These are phyloP conservation scores for Strix uralensis DNA, from an alignment of 2,113 vertebrate genomes.

Conservation along the genomic window DNA sequence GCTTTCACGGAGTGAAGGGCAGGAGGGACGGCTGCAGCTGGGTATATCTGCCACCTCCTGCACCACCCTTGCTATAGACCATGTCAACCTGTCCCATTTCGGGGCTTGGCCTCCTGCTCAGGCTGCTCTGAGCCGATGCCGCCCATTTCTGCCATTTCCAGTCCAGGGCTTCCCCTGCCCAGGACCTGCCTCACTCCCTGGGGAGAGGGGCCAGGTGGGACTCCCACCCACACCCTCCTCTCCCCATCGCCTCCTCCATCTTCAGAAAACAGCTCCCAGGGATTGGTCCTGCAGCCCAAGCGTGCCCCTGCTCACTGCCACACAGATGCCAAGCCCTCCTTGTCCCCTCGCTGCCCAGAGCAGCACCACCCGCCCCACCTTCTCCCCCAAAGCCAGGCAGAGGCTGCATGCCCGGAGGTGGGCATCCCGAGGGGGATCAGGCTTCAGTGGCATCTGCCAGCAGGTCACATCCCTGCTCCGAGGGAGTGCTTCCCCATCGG, in stretches of 20 bases:
- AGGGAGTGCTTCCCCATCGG: accelerated
- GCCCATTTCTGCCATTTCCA: neutral
- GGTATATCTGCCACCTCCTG: neutral
- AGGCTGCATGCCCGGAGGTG: neutral
- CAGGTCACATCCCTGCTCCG: neutral
- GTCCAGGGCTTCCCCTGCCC: neutral
- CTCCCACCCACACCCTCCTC: neutral
- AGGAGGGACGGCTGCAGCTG: neutral
- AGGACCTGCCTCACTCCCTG: too few species aligned
- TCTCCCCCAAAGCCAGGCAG: neutral
- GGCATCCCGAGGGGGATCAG: neutral
- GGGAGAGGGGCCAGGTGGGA: neutral
- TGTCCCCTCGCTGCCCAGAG: neutral
- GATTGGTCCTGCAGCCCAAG: neutral
- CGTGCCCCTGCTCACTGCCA: neutral
- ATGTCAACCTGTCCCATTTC: accelerated
- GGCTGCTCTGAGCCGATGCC: neutral
- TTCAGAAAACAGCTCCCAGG: neutral
- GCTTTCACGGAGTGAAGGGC: neutral
- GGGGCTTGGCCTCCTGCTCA: too few species aligned
- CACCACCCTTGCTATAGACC: neutral
- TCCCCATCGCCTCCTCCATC: neutral
- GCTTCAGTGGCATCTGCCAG: neutral
- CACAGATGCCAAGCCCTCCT: neutral
- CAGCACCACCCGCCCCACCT: neutral